A percentile compares a stretch with the other conserved stretches of the same genome.
These are phyloP conservation scores for Entomobrya multifasciata DNA, from an alignment of 2,888 invertebrate genomes.

Conservation along the genomic window DNA sequence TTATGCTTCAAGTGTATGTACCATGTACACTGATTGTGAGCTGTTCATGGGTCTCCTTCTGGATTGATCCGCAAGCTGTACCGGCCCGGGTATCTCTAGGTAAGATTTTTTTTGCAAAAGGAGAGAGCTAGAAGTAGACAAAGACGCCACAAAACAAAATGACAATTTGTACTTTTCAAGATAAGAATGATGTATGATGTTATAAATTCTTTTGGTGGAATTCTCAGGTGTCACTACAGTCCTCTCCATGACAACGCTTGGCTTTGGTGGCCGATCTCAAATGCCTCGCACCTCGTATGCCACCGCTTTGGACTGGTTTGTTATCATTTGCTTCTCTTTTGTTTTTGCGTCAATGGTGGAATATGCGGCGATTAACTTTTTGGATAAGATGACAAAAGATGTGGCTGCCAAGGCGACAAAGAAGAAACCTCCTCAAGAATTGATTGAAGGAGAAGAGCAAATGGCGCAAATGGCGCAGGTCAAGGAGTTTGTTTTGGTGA, in stretches of 20 bases:
- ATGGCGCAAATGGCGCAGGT: not conserved
- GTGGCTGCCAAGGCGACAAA: conserved; percentile 80
- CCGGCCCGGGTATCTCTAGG: conserved; percentile 85
- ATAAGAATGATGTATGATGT: too few species aligned
- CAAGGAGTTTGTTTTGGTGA: conserved; percentile 31
- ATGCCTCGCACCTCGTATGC: conserved; percentile 85
- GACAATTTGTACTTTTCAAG: too few species aligned
- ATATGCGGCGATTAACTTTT: conserved; percentile 85
- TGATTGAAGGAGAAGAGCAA: conserved; percentile 32
- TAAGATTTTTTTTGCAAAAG: too few species aligned
- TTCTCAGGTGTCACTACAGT: conserved; percentile 85
- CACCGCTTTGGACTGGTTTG: conserved; percentile 85
- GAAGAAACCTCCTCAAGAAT: conserved; percentile 67
- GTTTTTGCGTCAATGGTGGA: conserved; percentile 85
- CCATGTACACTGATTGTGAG: conserved; percentile 85
- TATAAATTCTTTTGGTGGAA: not conserved
- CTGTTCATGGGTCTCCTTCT: conserved; percentile 86
- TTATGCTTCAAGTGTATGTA: conserved; percentile 85
- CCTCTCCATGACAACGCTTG: conserved; percentile 85
- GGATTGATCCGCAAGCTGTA: conserved; percentile 86
- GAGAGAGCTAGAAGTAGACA: too few species aligned
- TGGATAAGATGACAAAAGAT: conserved; percentile 83
- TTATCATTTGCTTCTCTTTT: conserved; percentile 85
- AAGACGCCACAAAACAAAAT: too few species aligned
- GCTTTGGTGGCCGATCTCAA: conserved; percentile 84